Base-by-base conservation (phyloP, 2,113 vertebrate species). In the Empidonax traillii region DNA sequence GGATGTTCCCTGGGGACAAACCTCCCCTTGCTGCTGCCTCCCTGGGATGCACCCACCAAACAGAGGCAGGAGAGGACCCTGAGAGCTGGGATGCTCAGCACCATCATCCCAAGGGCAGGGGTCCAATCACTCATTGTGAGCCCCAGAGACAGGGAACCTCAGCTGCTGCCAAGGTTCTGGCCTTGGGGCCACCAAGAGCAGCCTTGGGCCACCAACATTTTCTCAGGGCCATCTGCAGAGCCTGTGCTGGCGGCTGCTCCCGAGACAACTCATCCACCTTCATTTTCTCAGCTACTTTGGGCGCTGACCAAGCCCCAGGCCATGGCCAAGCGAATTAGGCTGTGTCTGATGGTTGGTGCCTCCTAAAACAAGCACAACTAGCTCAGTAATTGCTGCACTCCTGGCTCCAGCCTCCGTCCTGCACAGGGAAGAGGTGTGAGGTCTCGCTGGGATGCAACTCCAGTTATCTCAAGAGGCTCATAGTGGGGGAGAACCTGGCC, bases 191-290 rank as follows among this genome's bases (percentile, higher is more conserved):
- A 91, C 58, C 67, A 49, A 15, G 41, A 76, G 67, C 53, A 90
- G 75, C 55, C 44, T 5, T 8, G 49, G 62, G 94, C 51, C 71
- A 88, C 55, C 79, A 71, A 2, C 15, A 33, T 47, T 68, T 62
- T 86, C 88, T 77, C 58, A 55, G 31, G 51, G 83, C 67, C 85
- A 90, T 28, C 74, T 89, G 77, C 85, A 82, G 67, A 55, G 69
- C 0, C 0, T 31, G 65, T 51, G 82, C 52, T 89, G 53, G 41
- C 5, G 0, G 49, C 68, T 71, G 43, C 19, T 86, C 28, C 17
- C 0, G 0, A 53, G 28, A 87, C 47, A 71, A 6, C 69, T 78
- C 78, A 43, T 47, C 27, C 74, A 39, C 71, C 88, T 80, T 74
- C 67, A 62, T 90, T 93, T 92, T 83, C 88, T 67, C 79, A 84